phyloP scores from a whole-genome alignment of 1,140 invertebrate species.

The Potamilus streckersoni region DNA sequence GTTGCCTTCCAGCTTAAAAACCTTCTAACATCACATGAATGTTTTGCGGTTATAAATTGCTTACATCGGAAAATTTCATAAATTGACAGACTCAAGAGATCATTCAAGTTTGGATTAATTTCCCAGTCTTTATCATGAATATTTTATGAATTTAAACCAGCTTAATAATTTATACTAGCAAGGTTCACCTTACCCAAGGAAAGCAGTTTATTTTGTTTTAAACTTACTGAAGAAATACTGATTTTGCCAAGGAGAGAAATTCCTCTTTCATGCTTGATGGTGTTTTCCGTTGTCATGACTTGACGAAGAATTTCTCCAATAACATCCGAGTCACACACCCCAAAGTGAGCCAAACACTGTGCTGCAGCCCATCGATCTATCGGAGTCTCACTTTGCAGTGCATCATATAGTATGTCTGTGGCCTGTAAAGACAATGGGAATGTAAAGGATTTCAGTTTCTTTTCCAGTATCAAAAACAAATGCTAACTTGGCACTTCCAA shows the following conservation, averaged over 20 bases:
- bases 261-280: conserved; percentile 59
- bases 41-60: too few species aligned
- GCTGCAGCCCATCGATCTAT: conserved; percentile 65
- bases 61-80: too few species aligned
- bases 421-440: conserved; percentile 38
- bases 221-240: conserved; percentile 60
- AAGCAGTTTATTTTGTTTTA: neutral
- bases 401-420: conserved; percentile 44
- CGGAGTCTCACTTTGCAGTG: conserved; percentile 42
- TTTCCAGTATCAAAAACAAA: too few species aligned
- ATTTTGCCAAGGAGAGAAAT: conserved; percentile 58
- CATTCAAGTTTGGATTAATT: too few species aligned
- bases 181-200: neutral
- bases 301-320: conserved; percentile 63
- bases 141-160: too few species aligned
- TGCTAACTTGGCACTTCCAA: too few species aligned
- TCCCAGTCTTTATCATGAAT: too few species aligned
- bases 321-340: conserved; percentile 63
- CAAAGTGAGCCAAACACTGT: conserved; percentile 65
- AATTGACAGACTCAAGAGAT: too few species aligned
- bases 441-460: neutral
- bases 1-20: too few species aligned
- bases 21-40: too few species aligned
- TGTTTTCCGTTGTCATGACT: conserved; percentile 57
- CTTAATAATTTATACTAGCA: too few species aligned